Base-by-base conservation (phyloP, 2,888 invertebrate genomes). In the Incurvaria masculella region DNA sequence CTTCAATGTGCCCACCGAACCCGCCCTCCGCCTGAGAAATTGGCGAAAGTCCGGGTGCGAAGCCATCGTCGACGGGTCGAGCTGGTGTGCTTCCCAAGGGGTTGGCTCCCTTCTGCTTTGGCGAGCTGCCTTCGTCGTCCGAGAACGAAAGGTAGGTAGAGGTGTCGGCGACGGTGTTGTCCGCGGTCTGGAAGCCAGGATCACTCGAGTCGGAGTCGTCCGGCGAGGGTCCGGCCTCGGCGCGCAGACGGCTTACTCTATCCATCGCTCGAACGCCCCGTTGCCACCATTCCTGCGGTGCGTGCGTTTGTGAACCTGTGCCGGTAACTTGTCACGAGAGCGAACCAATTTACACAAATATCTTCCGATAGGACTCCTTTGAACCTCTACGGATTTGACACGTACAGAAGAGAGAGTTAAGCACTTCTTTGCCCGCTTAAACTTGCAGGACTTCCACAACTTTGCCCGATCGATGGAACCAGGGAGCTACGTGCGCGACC, bases 71-170 rank as follows among this genome's bases (percentile, higher is more conserved):
- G n/a, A 64, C 55, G 14, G 65, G 61, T 57, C 38, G 57, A 61
- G 27, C 70, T 14, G 65, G 56, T 21, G 42, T 42, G 26, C 21
- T 23, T 19, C 61, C 52, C 4, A 62, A 53, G 59, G 10, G 61
- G 57, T 50, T 67, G 51, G 2, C 69, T 62, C 2, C 62, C 65
- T 54, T 72, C 71, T 57, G 72, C 73, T 41, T 68, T 63, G 18
- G 69, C 65, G 21, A 68, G 61, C 48, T 68, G 27, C 75, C 68
- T 52, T 78, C 73, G 8, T 63, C 71, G 60, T 72, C 76, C 53
- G 75, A 68, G 51, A 79, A 57, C 54, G 79, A 76, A 57, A 68
- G 78, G 59, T 70, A 79, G 54, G 76, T 78, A 33, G 76, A 72
- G 45, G 66, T 62, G 57, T 63, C 49, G 41, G 49, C 3, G 33